phyloP scores from a whole-genome alignment of 1,140 invertebrate species.

The Episyrphus balteatus region DNA sequence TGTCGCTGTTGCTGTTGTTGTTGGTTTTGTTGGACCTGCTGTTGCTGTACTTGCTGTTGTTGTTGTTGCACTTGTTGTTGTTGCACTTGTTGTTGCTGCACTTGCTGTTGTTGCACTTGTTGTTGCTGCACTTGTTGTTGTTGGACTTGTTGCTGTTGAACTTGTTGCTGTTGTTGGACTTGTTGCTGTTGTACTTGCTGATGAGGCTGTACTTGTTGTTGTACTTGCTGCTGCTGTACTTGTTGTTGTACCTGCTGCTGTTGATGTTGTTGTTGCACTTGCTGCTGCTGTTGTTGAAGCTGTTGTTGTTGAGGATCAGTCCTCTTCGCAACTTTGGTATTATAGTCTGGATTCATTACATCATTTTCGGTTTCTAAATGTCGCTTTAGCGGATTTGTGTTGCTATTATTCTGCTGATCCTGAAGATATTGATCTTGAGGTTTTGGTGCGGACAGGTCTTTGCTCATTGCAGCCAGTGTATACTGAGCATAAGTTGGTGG shows the following conservation, averaged over 20 bases:
- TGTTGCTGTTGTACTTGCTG: background rate
- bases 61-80: conserved; percentile 7
- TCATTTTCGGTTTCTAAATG: background rate
- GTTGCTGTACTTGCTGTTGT: conserved; percentile 6
- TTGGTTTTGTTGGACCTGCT: conserved; percentile 16
- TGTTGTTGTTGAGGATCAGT: background rate
- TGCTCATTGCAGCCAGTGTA: background rate
- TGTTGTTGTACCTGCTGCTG: conserved; percentile 19
- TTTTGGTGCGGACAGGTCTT: background rate
- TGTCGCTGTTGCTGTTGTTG: conserved; percentile 16
- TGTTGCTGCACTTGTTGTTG: conserved; percentile 1
- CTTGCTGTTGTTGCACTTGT: conserved; percentile 19
- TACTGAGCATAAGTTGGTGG: background rate
- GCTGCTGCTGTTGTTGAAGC: conserved; percentile 15
- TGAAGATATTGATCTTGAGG: background rate
- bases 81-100: conserved; percentile 23
- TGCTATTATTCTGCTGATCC: too few species aligned
- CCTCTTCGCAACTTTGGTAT: background rate
- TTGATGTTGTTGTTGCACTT: conserved; percentile 9
- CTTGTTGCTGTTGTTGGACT: background rate
- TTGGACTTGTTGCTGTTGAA: background rate
- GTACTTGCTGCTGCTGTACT: conserved; percentile 14
- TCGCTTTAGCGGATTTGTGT: background rate
- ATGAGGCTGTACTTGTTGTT: background rate
- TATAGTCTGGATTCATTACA: background rate